Base-by-base conservation (phyloP, 2,797 vertebrate species). In the Brotula barbata region DNA sequence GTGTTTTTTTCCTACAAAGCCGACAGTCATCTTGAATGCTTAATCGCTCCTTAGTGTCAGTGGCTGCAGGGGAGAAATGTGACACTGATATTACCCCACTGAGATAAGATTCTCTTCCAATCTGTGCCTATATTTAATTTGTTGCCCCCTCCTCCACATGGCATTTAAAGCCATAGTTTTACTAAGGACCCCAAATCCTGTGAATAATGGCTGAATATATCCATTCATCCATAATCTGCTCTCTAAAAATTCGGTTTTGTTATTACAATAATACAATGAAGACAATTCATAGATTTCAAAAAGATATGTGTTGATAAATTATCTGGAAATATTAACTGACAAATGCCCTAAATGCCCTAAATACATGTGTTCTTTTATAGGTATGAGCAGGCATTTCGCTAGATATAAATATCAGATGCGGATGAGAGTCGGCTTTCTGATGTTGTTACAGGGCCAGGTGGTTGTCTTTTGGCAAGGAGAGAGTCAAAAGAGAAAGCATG, bases 401-500 rank as follows among this genome's bases (percentile, higher is more conserved):
- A 65, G 70, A 59, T 70, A 73, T 28, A 59, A 70, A 72, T 28
- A 50, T 71, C 54, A 68, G 33, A 58, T 74, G 78, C 71, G 84
- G 85, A 88, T 79, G 71, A 85, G 57, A 58, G 81, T 81, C 67
- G 51, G 77, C 82, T 69, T 71, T 77, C 75, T 75, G 20, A 68
- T 39, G 77, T 58, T 71, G 71, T 80, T 83, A 78, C 78, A 83
- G 79, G 69, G 82, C 79, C 48, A 15, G 47, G 66, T 47, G 16
- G 61, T 61, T 85, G 49, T 80, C 73, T 80, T 80, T 78, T 56
- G 71, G 75, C n/a, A n/a, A 75, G 73, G 75, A 80, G 74, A 54
- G 83, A 77, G 69, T 81, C 59, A 65, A 81, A 78, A 16, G 37
- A 81, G 57, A 56, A 85, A 74, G 64, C 50, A 33, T 70, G 77